Evolutionary conservation across 2,888 invertebrate genomes (phyloP).

Genomic region (Drosophila sordidapex): DNA sequence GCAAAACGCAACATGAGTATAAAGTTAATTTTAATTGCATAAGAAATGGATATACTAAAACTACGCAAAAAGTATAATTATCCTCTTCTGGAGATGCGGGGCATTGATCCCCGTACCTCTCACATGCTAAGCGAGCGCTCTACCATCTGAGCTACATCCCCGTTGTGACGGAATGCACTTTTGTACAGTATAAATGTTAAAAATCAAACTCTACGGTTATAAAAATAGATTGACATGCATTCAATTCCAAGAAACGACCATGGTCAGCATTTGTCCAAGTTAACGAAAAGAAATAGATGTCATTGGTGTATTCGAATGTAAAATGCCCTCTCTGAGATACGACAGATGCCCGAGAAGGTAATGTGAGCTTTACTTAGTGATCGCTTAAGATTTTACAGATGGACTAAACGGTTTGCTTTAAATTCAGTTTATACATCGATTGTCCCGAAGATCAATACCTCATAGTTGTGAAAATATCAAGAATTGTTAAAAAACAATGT

Average conservation of each 20-base stretch:
- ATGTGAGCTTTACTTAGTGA: too few relatives aligned
- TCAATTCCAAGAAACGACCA: slow-evolving; percentile 8
- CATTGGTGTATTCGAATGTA: background rate
- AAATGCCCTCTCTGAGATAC: background rate
- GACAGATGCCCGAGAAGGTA: background rate
- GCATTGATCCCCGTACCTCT: slow-evolving; percentile 85
- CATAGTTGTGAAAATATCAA: background rate
- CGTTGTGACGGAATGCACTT: slow-evolving; percentile 20
- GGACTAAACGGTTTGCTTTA: background rate
- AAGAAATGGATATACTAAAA: background rate
- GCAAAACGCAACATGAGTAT: background rate
- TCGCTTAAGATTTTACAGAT: background rate
- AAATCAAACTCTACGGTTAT: background rate
- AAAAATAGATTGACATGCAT: slow-evolving; percentile 15
- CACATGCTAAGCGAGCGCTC: slow-evolving; percentile 85
- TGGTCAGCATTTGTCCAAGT: slow-evolving; percentile 10
- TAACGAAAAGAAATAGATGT: background rate
- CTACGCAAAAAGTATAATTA: background rate
- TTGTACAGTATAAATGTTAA: slow-evolving; percentile 12
- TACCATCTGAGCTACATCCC: slow-evolving; percentile 86
- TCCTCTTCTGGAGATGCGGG: slow-evolving; percentile 84
- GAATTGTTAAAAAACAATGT: background rate
- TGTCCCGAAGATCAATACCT: background rate
- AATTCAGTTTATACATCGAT: background rate
- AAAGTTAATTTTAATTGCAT: background rate